These are phyloP conservation scores for Tragopan temminckii DNA, from an alignment of 2,797 vertebrate genomes.

Conservation along the genomic window DNA sequence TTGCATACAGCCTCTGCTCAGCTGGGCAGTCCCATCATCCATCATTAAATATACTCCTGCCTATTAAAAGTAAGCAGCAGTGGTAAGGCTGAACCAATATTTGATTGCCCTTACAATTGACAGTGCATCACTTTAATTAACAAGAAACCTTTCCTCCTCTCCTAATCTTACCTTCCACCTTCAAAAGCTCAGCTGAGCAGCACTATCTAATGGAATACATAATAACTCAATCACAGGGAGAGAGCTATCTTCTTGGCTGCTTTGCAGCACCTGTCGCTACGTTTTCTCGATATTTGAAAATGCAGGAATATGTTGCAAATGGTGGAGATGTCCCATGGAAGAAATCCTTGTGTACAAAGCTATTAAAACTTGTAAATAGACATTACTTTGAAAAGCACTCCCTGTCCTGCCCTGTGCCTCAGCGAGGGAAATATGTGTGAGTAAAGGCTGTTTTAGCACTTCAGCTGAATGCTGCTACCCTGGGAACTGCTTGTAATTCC, in stretches of 20 bases:
- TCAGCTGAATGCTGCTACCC: background rate
- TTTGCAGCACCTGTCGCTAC: background rate
- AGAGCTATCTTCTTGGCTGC: background rate
- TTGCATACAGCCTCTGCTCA: background rate
- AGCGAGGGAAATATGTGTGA: rapidly evolving
- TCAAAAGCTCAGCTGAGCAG: constrained; percentile 30
- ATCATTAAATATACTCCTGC: background rate
- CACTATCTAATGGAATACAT: background rate
- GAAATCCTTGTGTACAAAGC: background rate
- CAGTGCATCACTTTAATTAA: constrained; percentile 25
- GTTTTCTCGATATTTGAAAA: background rate
- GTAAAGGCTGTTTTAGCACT: background rate
- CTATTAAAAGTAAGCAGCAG: background rate
- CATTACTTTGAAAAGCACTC: background rate
- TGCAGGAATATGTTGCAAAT: background rate
- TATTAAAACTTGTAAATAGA: background rate
- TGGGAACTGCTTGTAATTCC: background rate
- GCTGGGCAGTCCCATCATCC: background rate
- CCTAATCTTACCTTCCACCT: constrained; percentile 10
- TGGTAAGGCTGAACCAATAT: background rate
- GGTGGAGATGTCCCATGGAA: background rate
- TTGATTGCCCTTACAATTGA: background rate
- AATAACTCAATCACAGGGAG: background rate
- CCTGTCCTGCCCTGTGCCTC: background rate
- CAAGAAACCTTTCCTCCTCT: constrained; percentile 3